Base-by-base conservation (phyloP, 1,140 invertebrate genomes). In the Cheumatopsyche charites region DNA sequence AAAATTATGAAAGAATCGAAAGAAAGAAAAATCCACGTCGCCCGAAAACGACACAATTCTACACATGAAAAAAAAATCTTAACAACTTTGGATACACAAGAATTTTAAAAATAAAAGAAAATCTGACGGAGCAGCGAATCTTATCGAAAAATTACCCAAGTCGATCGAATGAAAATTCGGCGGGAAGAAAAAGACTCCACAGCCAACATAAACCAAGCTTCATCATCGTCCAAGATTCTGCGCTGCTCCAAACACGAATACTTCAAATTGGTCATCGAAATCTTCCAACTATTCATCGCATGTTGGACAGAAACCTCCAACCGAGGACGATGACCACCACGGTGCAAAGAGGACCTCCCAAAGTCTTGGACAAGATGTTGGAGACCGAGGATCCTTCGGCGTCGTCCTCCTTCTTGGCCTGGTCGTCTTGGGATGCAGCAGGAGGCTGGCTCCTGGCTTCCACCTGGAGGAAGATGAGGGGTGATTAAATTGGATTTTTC, bases 321-420 rank as follows among this genome's bases (percentile, higher is more conserved):
- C 83, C 83, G 0, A 85, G 70, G 79, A 85, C 79, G 73, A 84
- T 79, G 25, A 84, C 75, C 5, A 85, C 80, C 0, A 82, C 83
- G 0, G 82, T 84, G 69, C 82, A 85, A 61, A 84, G 81, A 9
- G 82, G 82, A 0, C 82, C 83, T 7, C 82, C 82, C 4, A 84
- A 70, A 70, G 79, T 82, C 75, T 81, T 80, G 12, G 82, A 79
- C 5, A 82, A 78, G 21, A 83, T 79, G 2, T 79, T 79, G 0
- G 82, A 81, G 62, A 82, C 79, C 17, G 82, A 79, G 4, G 81
- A 83, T 5, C 77, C 76, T n/a, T 74, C 71, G 4, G 66, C n/a
- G 13, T 80, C 25, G 76, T 23, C 76, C 62, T 72, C 70, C 5
- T 76, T 74, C 61, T 73, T 36, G 29, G 9, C 9, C 3, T 3